phyloP scores from a whole-genome alignment of 1,140 invertebrate genomes.

The Nixonia krombeini region DNA sequence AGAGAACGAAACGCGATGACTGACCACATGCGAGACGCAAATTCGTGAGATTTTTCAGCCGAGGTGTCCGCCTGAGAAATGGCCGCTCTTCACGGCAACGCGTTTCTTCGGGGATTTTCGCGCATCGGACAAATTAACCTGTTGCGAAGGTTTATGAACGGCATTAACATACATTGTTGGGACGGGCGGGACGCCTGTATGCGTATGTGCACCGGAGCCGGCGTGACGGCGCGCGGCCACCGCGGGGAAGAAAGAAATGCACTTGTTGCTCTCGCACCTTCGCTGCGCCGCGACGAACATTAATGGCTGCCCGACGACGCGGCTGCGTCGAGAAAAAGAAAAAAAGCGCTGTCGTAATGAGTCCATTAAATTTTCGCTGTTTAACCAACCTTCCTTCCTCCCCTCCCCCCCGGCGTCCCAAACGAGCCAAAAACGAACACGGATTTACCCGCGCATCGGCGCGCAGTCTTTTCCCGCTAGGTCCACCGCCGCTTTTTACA shows the following conservation, averaged over 20 bases:
- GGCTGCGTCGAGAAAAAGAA: too few species aligned
- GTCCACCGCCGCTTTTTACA: too few species aligned
- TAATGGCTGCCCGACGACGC: conserved; percentile 6
- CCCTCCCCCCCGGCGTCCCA: too few species aligned
- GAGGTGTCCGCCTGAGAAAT: conserved; percentile 57
- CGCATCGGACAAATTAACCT: conserved; percentile 63
- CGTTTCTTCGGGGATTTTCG: conserved; percentile 59
- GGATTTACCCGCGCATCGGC: too few species aligned
- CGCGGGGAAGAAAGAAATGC: conserved; percentile 38
- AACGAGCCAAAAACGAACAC: too few species aligned
- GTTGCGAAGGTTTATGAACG: conserved; percentile 64
- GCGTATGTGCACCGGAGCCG: conserved; percentile 14
- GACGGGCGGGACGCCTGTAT: conserved; percentile 20
- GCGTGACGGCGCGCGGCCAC: conserved; percentile 15
- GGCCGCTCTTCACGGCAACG: conserved; percentile 45
- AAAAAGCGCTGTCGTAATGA: too few species aligned
- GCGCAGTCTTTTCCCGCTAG: too few species aligned
- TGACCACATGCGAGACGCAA: conserved; percentile 24
- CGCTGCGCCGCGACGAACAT: background rate
- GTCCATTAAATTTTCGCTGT: too few species aligned
- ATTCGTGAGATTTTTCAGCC: conserved; percentile 50
- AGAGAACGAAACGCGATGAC: background rate
- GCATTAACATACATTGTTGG: conserved; percentile 65
- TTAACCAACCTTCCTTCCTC: too few species aligned
- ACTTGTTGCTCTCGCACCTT: conserved; percentile 53